These are phyloP conservation scores for Mesocentrotus franciscanus DNA, from an alignment of 53 echinoderm and acorn worm species.

Conservation along the genomic window DNA sequence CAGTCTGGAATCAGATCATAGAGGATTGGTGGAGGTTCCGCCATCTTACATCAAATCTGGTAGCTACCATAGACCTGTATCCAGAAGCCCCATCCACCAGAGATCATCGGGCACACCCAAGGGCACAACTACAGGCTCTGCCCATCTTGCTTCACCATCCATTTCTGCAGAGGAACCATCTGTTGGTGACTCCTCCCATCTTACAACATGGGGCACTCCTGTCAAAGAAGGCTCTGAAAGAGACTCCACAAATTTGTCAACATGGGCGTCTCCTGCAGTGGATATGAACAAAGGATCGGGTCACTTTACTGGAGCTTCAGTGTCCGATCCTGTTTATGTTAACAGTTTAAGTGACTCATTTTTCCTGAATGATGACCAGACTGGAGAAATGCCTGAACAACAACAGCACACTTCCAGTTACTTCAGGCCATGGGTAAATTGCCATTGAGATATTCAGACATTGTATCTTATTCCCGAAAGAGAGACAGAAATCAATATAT, in stretches of 20 bases:
- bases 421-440: conserved; percentile 35
- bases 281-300: neutral
- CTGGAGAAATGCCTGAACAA: neutral
- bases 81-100: conserved; percentile 41
- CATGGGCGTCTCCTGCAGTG: neutral
- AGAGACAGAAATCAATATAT: neutral
- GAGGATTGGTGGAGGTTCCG: conserved; percentile 52
- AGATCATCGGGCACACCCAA: conserved; percentile 12
- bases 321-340: neutral
- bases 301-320: neutral
- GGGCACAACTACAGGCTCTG: neutral
- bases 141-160: neutral
- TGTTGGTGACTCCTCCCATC: neutral
- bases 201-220: conserved; percentile 30
- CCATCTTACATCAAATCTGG: conserved; percentile 54
- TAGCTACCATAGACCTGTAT: conserved; percentile 17
- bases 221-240: neutral
- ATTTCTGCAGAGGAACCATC: neutral
- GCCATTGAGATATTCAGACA: neutral
- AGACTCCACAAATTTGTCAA: conserved; percentile 9
- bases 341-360: conserved; percentile 39
- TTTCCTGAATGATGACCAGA: conserved; percentile 50
- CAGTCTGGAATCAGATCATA: conserved; percentile 52
- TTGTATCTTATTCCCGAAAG: neutral
- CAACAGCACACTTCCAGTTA: neutral